A percentile compares a stretch with the other conserved stretches of the same genome.
Conservation (phyloP, 1,140 invertebrate genomes). For the Caerostris extrusa region DNA sequence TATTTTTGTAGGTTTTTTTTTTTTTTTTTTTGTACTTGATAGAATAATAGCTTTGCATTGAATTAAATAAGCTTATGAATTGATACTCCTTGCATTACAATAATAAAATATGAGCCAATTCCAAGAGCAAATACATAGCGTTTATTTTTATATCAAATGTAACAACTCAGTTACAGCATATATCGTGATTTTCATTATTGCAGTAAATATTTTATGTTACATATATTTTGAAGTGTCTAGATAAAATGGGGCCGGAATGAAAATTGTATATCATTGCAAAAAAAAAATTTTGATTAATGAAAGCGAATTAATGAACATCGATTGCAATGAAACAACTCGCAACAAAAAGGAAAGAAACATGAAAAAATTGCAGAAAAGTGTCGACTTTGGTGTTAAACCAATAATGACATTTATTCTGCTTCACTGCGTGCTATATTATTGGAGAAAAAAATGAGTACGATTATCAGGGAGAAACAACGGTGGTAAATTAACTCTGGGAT, state of each 20-base stretch:
- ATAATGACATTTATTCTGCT: conserved; percentile 67
- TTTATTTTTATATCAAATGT: no score
- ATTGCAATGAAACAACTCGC: conserved; percentile 7
- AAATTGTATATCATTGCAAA: background rate
- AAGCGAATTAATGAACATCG: conserved; percentile 67
- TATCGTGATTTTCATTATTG: no score
- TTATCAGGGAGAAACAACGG: conserved; percentile 39
- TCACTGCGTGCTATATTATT: conserved; percentile 28
- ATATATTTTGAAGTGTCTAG: no score
- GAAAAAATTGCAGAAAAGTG: conserved; percentile 45
- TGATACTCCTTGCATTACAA: no score
- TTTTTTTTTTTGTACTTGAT: no score
- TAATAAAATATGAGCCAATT: no score
- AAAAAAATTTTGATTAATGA: conserved; percentile 52
- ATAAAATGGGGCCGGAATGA: background rate
- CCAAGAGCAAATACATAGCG: no score
- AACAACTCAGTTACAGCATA: no score
- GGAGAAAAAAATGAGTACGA: background rate
- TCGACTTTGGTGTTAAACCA: conserved; percentile 62
- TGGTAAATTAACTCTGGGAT: conserved; percentile 46
- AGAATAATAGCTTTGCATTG: no score
- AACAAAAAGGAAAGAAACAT: background rate
- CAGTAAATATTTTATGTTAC: no score
- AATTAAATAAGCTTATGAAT: no score
- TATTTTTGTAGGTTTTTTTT: no score